Evolutionary conservation across 2,113 vertebrate species (phyloP).

Genomic region (Antennarius striatus): DNA sequence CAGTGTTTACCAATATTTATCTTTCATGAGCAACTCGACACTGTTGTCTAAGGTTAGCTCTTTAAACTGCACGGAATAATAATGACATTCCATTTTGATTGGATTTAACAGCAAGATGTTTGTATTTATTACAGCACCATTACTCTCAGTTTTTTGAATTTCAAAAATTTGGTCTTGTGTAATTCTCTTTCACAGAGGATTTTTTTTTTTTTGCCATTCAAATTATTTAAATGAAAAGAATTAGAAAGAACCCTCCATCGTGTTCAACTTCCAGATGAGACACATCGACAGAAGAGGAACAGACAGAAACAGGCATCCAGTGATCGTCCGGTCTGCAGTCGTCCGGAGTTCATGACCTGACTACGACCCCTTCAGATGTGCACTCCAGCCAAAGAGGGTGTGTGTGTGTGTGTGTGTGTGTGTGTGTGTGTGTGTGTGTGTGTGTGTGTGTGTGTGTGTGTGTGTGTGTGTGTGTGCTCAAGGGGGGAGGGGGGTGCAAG

Average conservation of each 20-base stretch:
- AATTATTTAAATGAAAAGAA: conserved; percentile 50
- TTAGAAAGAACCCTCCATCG: conserved; percentile 40
- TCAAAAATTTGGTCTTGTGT: conserved; percentile 29
- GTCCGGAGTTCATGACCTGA: conserved; percentile 95
- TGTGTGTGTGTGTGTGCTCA: conserved; percentile 75
- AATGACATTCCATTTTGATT: conserved; percentile 23
- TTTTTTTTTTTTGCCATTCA: conserved; percentile 36
- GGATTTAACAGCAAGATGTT: conserved; percentile 44
- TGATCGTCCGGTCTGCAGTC: conserved; percentile 73
- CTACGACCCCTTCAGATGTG: conserved; percentile 92
- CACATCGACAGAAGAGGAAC: conserved; percentile 11
- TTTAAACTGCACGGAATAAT: conserved; percentile 6
- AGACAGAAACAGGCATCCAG: background rate
- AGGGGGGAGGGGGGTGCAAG: conserved; percentile 82
- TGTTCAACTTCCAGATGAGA: conserved; percentile 24
- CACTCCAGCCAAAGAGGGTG: conserved; percentile 84
- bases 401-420: conserved; percentile 77
- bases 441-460: conserved; percentile 80
- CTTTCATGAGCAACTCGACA: too few relatives aligned
- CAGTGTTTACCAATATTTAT: background rate
- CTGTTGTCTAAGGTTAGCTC: too few relatives aligned
- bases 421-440: conserved; percentile 81
- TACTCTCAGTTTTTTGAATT: conserved; percentile 43
- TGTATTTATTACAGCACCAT: conserved; percentile 26
- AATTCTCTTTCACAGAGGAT: conserved; percentile 34